These are phyloP conservation scores for Pomatostomus ruficeps DNA, from an alignment of 2,113 vertebrate genomes.

Conservation along the genomic window DNA sequence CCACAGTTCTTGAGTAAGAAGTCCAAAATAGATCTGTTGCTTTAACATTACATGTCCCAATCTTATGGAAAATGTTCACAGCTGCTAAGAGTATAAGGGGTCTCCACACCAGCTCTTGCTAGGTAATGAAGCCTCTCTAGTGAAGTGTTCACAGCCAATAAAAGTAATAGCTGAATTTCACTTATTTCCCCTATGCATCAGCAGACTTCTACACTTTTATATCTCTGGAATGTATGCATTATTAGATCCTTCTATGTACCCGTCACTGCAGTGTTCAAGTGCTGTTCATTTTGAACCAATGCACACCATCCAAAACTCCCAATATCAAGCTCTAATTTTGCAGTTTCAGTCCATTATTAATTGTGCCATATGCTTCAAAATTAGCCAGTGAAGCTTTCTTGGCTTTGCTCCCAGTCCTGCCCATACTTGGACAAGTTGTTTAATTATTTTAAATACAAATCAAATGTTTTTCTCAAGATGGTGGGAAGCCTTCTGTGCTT, in stretches of 20 bases:
- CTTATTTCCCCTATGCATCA: background rate
- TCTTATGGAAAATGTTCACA: background rate
- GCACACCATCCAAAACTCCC: background rate
- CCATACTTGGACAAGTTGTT: background rate
- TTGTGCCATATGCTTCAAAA: conserved; percentile 36
- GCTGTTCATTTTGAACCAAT: background rate
- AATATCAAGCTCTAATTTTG: background rate
- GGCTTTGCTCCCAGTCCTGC: background rate
- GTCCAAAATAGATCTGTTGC: background rate
- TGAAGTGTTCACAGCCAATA: background rate
- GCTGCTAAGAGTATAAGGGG: background rate
- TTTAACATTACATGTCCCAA: background rate
- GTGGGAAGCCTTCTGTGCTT: background rate
- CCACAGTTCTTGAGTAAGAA: background rate
- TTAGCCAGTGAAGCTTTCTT: conserved; percentile 9
- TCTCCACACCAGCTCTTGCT: background rate
- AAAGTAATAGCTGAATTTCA: conserved; percentile 17
- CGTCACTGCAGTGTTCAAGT: background rate
- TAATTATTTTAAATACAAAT: background rate
- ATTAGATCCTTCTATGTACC: background rate
- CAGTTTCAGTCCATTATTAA: conserved; percentile 8
- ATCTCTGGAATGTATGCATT: background rate
- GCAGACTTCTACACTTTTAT: background rate
- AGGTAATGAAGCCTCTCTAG: background rate
- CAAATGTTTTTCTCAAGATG: background rate